Percentiles rank a stretch among this genome's conserved stretches.
Evolutionary conservation across 2,888 invertebrate genomes (phyloP).

Genomic region (Reticulitermes lucifugus): DNA sequence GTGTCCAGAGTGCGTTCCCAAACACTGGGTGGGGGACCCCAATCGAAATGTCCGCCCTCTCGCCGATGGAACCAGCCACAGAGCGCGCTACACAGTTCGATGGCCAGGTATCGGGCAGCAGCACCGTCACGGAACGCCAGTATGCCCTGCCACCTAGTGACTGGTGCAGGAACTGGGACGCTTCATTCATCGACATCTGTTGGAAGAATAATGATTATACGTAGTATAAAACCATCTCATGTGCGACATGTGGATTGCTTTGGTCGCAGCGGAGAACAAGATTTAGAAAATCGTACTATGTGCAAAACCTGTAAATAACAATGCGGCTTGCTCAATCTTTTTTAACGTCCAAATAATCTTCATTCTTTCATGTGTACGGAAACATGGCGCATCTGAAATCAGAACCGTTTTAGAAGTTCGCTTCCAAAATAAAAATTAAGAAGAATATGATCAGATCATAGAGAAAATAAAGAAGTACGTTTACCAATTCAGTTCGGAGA

Average conservation of each 20-base stretch:
- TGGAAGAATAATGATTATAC: neutral
- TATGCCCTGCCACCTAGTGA: constrained; percentile 70
- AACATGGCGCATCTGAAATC: too few species aligned
- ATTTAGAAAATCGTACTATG: neutral
- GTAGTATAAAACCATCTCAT: too few species aligned
- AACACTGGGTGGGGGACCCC: constrained; percentile 67
- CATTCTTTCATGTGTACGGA: too few species aligned
- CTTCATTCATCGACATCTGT: constrained; percentile 68
- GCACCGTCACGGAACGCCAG: constrained; percentile 69
- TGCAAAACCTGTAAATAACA: neutral
- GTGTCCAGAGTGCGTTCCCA: constrained; percentile 69
- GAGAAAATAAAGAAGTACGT: too few species aligned
- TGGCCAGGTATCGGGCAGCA: constrained; percentile 72
- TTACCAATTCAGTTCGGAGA: too few species aligned
- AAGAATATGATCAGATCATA: too few species aligned
- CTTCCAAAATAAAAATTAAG: too few species aligned
- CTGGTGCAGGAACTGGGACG: constrained; percentile 69
- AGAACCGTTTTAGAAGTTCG: too few species aligned
- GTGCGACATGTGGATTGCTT: neutral
- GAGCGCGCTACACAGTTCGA: constrained; percentile 63
- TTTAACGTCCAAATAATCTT: too few species aligned
- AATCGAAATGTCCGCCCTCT: constrained; percentile 68
- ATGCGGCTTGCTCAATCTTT: too few species aligned
- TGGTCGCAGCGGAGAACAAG: neutral
- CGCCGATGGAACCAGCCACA: constrained; percentile 65